Percentiles rank a stretch among this genome's conserved stretches.
Evolutionary conservation across 2,113 vertebrate species (phyloP).

Genomic region (Hepsetus odoe): DNA sequence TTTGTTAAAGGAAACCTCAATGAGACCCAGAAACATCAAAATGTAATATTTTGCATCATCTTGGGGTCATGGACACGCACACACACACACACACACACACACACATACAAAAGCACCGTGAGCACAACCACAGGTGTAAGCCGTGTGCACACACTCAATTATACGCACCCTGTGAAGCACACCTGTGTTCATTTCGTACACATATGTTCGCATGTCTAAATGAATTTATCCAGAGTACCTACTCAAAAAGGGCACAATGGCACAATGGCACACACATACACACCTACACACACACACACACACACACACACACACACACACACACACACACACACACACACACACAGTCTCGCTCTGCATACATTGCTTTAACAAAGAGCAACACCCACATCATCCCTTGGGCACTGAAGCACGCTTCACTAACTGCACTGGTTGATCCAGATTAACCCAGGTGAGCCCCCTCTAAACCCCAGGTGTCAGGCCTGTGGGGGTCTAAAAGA

Average conservation of each 20-base stretch:
- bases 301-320: too few species aligned
- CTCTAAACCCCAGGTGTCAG: slow-evolving; percentile 32
- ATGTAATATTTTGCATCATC: neutral
- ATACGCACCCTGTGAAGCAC: slow-evolving; percentile 8
- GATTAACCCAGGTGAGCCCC: slow-evolving; percentile 30
- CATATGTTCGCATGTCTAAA: neutral
- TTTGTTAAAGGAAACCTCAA: neutral
- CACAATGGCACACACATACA: neutral
- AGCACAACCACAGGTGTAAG: neutral
- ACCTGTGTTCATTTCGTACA: neutral
- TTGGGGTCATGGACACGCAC: neutral
- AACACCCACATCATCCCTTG: slow-evolving; percentile 22
- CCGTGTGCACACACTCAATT: slow-evolving; percentile 5
- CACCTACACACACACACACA: too few species aligned
- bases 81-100: neutral
- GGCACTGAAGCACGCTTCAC: neutral
- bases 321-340: too few species aligned
- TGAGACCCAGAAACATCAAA: neutral
- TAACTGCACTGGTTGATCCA: slow-evolving; percentile 30
- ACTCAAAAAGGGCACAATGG: neutral
- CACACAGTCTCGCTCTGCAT: too few species aligned
- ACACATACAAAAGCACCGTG: neutral
- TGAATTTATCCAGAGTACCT: neutral
- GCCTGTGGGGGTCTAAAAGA: slow-evolving; percentile 2
- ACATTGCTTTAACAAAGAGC: neutral